Conservation (phyloP, 2,797 vertebrate genomes). For the Hippoglossus hippoglossus region DNA sequence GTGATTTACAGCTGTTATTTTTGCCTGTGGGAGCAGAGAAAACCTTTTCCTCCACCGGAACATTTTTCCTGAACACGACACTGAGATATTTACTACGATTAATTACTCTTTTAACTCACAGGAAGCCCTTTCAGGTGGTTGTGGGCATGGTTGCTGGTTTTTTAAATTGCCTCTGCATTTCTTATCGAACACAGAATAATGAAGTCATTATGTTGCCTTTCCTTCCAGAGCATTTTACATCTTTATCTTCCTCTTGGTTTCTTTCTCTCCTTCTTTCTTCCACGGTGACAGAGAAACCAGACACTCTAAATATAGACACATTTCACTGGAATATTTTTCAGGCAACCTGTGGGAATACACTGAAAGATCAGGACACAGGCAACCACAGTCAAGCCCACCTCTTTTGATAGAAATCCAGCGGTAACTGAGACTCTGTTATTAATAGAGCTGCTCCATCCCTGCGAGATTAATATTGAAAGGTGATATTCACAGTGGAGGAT, state of each 20-base stretch:
- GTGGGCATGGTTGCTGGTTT: background rate
- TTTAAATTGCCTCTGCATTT: background rate
- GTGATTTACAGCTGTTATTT: slow-evolving; percentile 27
- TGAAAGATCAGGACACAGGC: background rate
- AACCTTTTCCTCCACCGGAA: slow-evolving; percentile 5
- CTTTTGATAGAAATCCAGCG: slow-evolving; percentile 11
- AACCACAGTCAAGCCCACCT: slow-evolving; percentile 8
- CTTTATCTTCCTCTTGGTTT: background rate
- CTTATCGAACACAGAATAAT: slow-evolving; percentile 1
- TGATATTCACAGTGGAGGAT: slow-evolving; percentile 51
- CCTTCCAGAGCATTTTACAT: background rate
- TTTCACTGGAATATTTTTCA: slow-evolving; percentile 18
- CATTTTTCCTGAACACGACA: background rate
- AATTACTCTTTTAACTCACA: background rate
- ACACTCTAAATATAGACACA: background rate
- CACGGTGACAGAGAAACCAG: slow-evolving; percentile 10
- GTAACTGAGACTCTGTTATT: slow-evolving; percentile 51
- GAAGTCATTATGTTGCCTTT: slow-evolving; percentile 3
- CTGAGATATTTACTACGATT: background rate
- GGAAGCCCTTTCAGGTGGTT: slow-evolving; percentile 6
- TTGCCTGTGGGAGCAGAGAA: background rate
- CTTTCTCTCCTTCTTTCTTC: background rate
- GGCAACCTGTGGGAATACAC: slow-evolving; percentile 14
- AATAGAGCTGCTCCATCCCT: slow-evolving; percentile 26
- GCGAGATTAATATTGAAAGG: slow-evolving; percentile 53